Base-by-base conservation (phyloP, 2,113 vertebrate genomes). In the Hemichromis elongatus region DNA sequence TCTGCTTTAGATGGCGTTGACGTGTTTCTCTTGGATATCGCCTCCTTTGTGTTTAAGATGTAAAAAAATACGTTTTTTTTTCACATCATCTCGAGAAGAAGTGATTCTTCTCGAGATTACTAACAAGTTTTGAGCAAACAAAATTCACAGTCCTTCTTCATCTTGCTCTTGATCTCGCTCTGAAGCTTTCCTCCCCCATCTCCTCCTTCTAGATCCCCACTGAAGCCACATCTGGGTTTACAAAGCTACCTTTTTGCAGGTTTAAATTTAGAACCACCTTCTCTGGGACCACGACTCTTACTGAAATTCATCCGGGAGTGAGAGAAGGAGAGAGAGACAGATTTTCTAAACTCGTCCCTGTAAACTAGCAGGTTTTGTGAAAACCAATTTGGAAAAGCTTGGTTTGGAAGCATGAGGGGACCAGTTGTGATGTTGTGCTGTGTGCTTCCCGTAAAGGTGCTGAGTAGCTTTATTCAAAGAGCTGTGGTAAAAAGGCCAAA, bases 201-300 rank as follows among this genome's bases (percentile, higher is more conserved):
- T 14, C 54, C 73, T 55, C 63, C 54, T 52, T 52, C 59, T 9
- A 35, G 19, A 82, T 45, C 86, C 80, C 16, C 86, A 83, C 85
- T 83, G 82, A 87, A 91, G 84, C 91, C 84, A 78, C 86, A 79
- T 88, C 70, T 42, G 57, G 87, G 59, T 92, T 94, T 75, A 96
- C 95, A 97, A 96, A 96, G 96, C 94, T 79, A 94, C 95, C 95
- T 95, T 96, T 95, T 94, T 94, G 91, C 91, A 86, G 90, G 90
- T 96, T 96, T 97, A 96, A 95, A 96, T 96, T 95, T 96, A 96
- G 96, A 85, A 88, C 90, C 85, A 78, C 87, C 88, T 88, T 88
- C 77, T 86, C 92, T 77, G 91, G 88, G 82, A 89, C 87, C 88
- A 59, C 82, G 18, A 35, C 87, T 94, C 80, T 77, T 85, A 55